Conservation (phyloP, 2,113 vertebrate genomes). For the Gallinago media region DNA sequence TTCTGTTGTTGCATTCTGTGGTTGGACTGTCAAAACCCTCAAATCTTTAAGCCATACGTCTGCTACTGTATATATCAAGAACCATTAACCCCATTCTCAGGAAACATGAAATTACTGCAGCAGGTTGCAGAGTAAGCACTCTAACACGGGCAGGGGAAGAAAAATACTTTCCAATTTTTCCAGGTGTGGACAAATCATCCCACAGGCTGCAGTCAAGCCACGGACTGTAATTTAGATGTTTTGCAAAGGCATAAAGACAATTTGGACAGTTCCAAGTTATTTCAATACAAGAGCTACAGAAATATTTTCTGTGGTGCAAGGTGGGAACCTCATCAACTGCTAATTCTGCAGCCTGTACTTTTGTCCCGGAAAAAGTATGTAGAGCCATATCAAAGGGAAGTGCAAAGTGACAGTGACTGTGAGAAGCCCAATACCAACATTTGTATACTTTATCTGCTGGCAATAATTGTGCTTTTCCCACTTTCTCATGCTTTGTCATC, state of each 20-base stretch:
- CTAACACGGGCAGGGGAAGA: neutral
- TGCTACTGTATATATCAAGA: neutral
- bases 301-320: neutral
- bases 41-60: neutral
- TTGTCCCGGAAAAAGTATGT: neutral
- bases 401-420: neutral
- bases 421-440: neutral
- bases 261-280: neutral
- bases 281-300: neutral
- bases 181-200: neutral
- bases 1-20: neutral
- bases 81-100: neutral
- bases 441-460: neutral
- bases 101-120: neutral
- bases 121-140: neutral
- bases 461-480: neutral
- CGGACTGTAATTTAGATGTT: neutral
- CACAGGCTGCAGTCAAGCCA: neutral
- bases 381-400: neutral
- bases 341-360: neutral
- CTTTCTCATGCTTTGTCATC: neutral
- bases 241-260: neutral
- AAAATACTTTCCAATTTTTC: neutral
- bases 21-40: neutral
- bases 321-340: neutral